A percentile compares a stretch with the other conserved stretches of the same genome.
These are phyloP conservation scores for Drosophila kohkoa DNA, from an alignment of 1,140 invertebrate species.

Conservation along the genomic window DNA sequence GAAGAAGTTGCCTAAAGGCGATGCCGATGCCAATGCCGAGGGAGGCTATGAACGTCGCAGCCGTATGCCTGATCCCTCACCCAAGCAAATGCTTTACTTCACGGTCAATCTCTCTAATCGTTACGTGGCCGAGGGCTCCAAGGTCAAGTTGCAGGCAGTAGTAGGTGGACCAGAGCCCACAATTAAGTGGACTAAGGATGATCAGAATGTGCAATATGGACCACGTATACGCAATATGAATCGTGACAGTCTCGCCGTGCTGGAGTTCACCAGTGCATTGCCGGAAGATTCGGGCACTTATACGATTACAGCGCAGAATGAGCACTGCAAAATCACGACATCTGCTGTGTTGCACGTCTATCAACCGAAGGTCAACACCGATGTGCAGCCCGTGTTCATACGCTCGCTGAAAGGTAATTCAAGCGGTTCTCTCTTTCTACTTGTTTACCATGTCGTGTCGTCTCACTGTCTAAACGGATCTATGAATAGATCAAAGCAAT, in stretches of 20 bases:
- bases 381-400: conserved; percentile 80
- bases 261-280: conserved; percentile 85
- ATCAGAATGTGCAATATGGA: conserved; percentile 73
- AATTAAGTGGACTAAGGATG: conserved; percentile 82
- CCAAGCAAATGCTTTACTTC: conserved; percentile 82
- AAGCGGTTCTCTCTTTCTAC: conserved; percentile 1
- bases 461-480: conserved; percentile 8
- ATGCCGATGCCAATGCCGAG: conserved; percentile 53
- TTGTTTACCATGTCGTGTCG: conserved; percentile 27
- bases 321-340: conserved; percentile 85
- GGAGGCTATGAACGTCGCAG: conserved; percentile 78
- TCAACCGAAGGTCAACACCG: conserved; percentile 71
- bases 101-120: conserved; percentile 80
- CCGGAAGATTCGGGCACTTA: conserved; percentile 84
- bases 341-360: conserved; percentile 85
- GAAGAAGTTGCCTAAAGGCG: conserved; percentile 64
- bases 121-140: conserved; percentile 80
- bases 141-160: conserved; percentile 82
- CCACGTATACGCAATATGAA: conserved; percentile 77
- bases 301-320: conserved; percentile 85
- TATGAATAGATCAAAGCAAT: conserved; percentile 57
- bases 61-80: conserved; percentile 75
- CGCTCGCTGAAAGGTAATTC: conserved; percentile 83
- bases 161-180: conserved; percentile 75
- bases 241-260: conserved; percentile 85